Evolutionary conservation across 92 coral and sea anemone species (phyloP), one percentile per base, ranked within the genome.

Genomic region (Paragorgia papillata): DNA sequence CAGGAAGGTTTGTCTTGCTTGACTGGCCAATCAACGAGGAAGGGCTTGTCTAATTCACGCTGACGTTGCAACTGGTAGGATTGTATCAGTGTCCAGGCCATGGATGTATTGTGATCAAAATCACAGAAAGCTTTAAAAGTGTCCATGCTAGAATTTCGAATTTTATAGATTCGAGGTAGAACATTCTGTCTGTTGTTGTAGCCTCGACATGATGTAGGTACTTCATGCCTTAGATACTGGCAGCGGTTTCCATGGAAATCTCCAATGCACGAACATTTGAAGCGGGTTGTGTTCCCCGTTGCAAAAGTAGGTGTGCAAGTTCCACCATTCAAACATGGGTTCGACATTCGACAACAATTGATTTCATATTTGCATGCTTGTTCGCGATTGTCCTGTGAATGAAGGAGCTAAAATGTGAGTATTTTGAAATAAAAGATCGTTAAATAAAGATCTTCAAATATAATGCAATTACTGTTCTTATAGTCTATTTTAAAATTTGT

Each of bases 241-340:
- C 58, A 51, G n/a, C 26, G 26, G 7, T 5, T 51, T 22, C 58
- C 58, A 17, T 3, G 7, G 58, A 17, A 51, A 3, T n/a, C n/a
- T 17, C 21, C 21, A 17, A 3, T 6, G 17, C 58, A 51, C 58
- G 21, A 17, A 22, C 58, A 51, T 5, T 22, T 17, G 58, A 51
- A 51, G 26, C 58, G 58, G 17, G 58, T 22, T 17, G 8, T 22
- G 58, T 3, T 51, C 43, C 10, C 43, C n/a, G 20, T 17, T 7
- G 58, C 6, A 17, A 17, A 5, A n/a, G 21, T 17, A 5, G 58
- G 58, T 17, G 20, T 22, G 26, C 58, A 51, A 7, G n/a, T 51
- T 17, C 58, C 58, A 51, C 58, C 58, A 22, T 51, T 51, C 26
- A 17, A 17, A 51, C 58, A 51, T 5, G 58, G 58, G 58, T 17